Conservation (phyloP, 2,113 vertebrate species). For the Numida meleagris region DNA sequence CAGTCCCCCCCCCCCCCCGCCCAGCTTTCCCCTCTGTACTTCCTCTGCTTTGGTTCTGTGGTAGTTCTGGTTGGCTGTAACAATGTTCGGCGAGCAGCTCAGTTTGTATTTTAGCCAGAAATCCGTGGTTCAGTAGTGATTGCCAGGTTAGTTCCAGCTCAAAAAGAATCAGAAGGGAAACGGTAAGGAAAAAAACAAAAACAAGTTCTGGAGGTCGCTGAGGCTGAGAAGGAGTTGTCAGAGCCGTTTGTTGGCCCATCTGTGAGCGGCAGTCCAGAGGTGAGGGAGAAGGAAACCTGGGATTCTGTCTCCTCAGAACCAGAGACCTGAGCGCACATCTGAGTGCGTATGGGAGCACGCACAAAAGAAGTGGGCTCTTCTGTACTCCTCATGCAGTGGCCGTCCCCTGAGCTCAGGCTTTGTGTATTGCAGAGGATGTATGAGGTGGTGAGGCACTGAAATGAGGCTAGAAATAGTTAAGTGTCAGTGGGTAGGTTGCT, state of each 20-base stretch:
- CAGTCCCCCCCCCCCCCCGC: too few relatives aligned
- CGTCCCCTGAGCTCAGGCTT: neutral
- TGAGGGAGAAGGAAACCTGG: neutral
- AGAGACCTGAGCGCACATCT: neutral
- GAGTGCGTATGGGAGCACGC: neutral
- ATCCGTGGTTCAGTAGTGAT: neutral
- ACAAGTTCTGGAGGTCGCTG: too few relatives aligned
- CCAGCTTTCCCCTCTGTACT: too few relatives aligned
- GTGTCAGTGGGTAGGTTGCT: neutral
- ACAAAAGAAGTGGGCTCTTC: neutral
- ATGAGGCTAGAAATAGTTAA: neutral
- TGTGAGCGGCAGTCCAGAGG: neutral
- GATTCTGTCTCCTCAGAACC: neutral
- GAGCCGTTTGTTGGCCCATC: too few relatives aligned
- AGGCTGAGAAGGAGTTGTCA: too few relatives aligned
- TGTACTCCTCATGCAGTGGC: accelerated
- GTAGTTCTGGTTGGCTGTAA: neutral
- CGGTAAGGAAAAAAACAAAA: neutral
- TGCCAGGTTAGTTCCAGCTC: neutral
- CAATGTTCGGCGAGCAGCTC: neutral
- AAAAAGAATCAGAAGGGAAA: too few relatives aligned
- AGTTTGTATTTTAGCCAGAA: neutral
- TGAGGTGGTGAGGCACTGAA: neutral
- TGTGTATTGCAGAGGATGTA: too few relatives aligned
- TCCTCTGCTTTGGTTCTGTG: too few relatives aligned